phyloP scores from a whole-genome alignment of 2,888 invertebrate genomes.

The Drosophila lutescens region DNA sequence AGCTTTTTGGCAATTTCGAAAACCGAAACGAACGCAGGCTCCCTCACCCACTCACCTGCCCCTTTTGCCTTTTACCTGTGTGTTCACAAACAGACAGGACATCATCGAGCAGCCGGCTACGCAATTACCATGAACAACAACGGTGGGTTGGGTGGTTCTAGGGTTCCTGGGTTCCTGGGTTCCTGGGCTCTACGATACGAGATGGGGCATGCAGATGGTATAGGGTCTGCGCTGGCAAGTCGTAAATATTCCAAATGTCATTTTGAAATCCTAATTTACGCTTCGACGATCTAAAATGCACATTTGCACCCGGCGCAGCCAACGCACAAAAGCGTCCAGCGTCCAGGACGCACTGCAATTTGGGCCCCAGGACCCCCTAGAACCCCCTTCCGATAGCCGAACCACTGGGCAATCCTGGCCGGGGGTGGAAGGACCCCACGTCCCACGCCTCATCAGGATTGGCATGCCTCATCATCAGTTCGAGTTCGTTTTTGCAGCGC shows the following conservation, averaged over 20 bases:
- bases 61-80: conserved; percentile 1
- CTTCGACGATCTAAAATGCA: conserved; percentile 83
- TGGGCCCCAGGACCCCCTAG: conserved; percentile 26
- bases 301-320: conserved; percentile 67
- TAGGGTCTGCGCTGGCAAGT: conserved; percentile 67
- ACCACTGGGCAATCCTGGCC: conserved; percentile 52
- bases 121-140: conserved; percentile 81
- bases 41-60: conserved; percentile 2
- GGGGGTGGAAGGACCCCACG: conserved; percentile 40
- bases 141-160: conserved; percentile 33
- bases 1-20: conserved; percentile 42
- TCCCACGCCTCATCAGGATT: conserved; percentile 67
- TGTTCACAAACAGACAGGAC: conserved; percentile 58
- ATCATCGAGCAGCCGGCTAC: conserved; percentile 50
- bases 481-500: conserved; percentile 67
- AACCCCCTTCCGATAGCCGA: conserved; percentile 1
- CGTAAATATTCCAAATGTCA: conserved; percentile 85
- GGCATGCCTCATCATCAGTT: conserved; percentile 77
- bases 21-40: conserved; percentile 35
- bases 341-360: conserved; percentile 72
- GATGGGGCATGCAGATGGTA: conserved; percentile 3
- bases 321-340: conserved; percentile 56
- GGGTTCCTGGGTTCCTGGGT: neutral
- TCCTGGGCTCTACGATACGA: neutral
- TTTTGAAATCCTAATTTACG: conserved; percentile 85